Percentiles rank a stretch among this genome's conserved stretches.
phyloP scores from a whole-genome alignment of 2,113 vertebrate genomes.

The Anoplopoma fimbria region DNA sequence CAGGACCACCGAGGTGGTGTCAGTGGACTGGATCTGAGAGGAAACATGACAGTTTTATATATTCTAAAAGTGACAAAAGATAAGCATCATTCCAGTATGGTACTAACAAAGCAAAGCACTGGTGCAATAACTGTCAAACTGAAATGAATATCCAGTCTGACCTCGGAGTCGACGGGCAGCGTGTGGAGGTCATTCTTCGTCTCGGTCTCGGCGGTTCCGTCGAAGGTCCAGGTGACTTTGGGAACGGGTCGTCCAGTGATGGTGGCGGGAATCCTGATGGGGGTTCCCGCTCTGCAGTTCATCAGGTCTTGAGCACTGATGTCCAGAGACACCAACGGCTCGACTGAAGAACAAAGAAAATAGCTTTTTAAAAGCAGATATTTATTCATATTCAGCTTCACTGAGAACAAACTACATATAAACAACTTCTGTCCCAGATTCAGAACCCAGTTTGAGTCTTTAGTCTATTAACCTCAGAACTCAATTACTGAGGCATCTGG shows the following conservation, averaged over 20 bases:
- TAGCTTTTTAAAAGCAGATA: background rate
- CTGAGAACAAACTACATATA: background rate
- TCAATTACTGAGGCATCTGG: no score
- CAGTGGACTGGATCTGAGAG: slow-evolving; percentile 88
- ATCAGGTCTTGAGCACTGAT: slow-evolving; percentile 89
- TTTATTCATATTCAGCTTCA: no score
- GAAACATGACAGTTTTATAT: background rate
- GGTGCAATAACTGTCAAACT: no score
- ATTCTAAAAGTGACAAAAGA: background rate
- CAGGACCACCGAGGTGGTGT: slow-evolving; percentile 87
- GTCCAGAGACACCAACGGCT: slow-evolving; percentile 89
- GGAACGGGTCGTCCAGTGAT: slow-evolving; percentile 92
- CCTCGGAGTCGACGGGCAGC: slow-evolving; percentile 93
- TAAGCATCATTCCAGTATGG: background rate
- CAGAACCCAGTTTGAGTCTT: background rate
- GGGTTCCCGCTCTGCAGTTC: slow-evolving; percentile 88
- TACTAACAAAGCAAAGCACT: background rate
- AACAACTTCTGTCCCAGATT: no score
- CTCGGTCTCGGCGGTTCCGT: slow-evolving; percentile 91
- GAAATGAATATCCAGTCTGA: slow-evolving; percentile 63
- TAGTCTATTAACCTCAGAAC: background rate
- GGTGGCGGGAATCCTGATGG: slow-evolving; percentile 90
- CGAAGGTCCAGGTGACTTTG: slow-evolving; percentile 94
- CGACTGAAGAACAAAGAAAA: slow-evolving; percentile 83
- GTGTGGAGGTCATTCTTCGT: slow-evolving; percentile 92